phyloP scores from a whole-genome alignment of 2,888 invertebrate species.

The Pristionchus mayeri region DNA sequence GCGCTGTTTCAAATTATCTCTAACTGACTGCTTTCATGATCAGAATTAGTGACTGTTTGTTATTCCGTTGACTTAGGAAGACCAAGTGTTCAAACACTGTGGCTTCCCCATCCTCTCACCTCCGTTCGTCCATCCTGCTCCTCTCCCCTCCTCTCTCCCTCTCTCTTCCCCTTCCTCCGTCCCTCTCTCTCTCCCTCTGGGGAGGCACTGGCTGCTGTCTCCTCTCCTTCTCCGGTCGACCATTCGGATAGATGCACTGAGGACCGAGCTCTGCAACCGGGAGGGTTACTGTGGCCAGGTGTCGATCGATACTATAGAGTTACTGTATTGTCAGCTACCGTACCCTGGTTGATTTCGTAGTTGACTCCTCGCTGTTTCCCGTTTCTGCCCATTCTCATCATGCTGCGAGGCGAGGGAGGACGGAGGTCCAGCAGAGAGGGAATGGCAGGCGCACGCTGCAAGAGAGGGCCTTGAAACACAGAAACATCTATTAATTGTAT shows the following conservation, averaged over 20 bases:
- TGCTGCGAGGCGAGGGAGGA: slow-evolving; percentile 21
- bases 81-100: no score
- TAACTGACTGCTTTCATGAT: neutral
- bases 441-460: slow-evolving; percentile 18
- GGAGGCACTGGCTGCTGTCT: neutral
- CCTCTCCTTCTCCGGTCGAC: slow-evolving; percentile 39
- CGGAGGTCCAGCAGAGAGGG: slow-evolving; percentile 47
- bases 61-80: no score
- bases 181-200: slow-evolving; percentile 9
- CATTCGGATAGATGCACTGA: slow-evolving; percentile 49
- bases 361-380: slow-evolving; percentile 40
- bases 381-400: neutral
- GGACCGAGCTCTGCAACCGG: slow-evolving; percentile 41
- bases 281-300: neutral
- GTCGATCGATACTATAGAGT: neutral
- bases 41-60: neutral
- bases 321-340: neutral
- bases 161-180: slow-evolving; percentile 22
- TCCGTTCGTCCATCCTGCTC: neutral
- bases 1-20: no score
- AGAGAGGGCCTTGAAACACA: no score
- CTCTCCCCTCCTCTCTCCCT: slow-evolving; percentile 8
- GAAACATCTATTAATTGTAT: no score
- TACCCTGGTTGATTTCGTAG: neutral
- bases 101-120: neutral